Evolutionary conservation across 1,140 invertebrate genomes (phyloP).

Genomic region (Aphaenogaster rudis): DNA sequence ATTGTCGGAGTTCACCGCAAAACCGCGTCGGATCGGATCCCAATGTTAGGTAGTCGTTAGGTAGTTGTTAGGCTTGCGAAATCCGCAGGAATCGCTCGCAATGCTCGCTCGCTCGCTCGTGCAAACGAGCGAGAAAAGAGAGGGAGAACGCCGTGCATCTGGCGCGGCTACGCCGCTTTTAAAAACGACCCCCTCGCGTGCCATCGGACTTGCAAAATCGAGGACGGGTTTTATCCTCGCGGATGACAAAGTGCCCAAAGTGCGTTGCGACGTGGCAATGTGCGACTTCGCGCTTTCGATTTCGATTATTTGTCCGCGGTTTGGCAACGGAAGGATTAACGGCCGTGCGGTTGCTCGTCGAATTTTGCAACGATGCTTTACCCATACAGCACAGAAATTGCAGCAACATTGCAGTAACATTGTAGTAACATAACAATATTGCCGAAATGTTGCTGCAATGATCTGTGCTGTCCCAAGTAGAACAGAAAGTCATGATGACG

Average conservation of each 20-base stretch:
- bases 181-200: not conserved
- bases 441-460: too few relatives aligned
- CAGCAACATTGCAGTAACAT: too few relatives aligned
- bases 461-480: too few relatives aligned
- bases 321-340: slow-evolving; percentile 22
- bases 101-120: not conserved
- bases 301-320: slow-evolving; percentile 17
- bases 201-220: slow-evolving; percentile 14
- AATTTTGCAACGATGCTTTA: slow-evolving; percentile 8
- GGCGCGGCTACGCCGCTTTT: not conserved
- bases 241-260: slow-evolving; percentile 38
- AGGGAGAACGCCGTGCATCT: not conserved
- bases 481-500: too few relatives aligned
- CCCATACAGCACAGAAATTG: too few relatives aligned
- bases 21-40: slow-evolving; percentile 35
- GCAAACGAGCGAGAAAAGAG: not conserved
- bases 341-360: not conserved
- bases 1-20: slow-evolving; percentile 45
- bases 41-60: slow-evolving; percentile 8
- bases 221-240: slow-evolving; percentile 19
- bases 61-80: slow-evolving; percentile 13
- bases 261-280: not conserved
- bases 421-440: too few relatives aligned
- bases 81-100: not conserved
- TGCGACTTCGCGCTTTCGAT: not conserved